Evolutionary conservation across 2,888 invertebrate species (phyloP).

Genomic region (Mesopsocus fuscifrons): DNA sequence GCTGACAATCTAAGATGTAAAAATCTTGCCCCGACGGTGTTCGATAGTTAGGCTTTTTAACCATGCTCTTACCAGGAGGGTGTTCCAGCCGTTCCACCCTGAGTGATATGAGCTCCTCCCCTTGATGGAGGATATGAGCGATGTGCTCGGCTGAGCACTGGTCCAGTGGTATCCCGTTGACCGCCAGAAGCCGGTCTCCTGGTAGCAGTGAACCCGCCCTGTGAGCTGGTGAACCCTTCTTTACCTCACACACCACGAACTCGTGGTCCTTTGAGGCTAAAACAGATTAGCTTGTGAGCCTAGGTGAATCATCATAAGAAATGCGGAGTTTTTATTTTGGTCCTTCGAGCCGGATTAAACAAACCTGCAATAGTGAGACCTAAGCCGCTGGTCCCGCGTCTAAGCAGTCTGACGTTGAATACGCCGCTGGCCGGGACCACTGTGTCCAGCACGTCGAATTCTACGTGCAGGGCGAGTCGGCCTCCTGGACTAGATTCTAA

Average conservation of each 20-base stretch:
- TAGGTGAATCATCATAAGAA: not conserved
- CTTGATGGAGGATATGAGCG: conserved; percentile 29
- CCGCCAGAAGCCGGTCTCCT: conserved; percentile 72
- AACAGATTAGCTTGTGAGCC: conserved; percentile 12
- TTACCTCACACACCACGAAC: conserved; percentile 72
- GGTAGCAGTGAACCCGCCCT: conserved; percentile 69
- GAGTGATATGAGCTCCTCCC: conserved; percentile 29
- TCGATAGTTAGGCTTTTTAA: too few species aligned
- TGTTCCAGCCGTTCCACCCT: conserved; percentile 24
- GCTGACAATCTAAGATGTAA: too few species aligned
- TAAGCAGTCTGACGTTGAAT: conserved; percentile 72
- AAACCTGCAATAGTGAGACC: conserved; percentile 78
- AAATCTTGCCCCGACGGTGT: too few species aligned
- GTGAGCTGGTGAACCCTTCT: conserved; percentile 78
- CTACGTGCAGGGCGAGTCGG: conserved; percentile 56
- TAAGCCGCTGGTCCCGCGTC: conserved; percentile 47
- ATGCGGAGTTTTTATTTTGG: not conserved
- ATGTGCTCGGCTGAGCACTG: conserved; percentile 26
- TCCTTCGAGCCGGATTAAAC: too few species aligned
- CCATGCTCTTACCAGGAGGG: conserved; percentile 11
- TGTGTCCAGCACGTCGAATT: conserved; percentile 81
- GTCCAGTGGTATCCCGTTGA: conserved; percentile 65
- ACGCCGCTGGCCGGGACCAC: conserved; percentile 81
- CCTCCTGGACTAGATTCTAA: conserved; percentile 20
- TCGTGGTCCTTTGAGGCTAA: conserved; percentile 40